Base-by-base conservation (phyloP, 2,888 invertebrate species). In the Leucoma salicis region DNA sequence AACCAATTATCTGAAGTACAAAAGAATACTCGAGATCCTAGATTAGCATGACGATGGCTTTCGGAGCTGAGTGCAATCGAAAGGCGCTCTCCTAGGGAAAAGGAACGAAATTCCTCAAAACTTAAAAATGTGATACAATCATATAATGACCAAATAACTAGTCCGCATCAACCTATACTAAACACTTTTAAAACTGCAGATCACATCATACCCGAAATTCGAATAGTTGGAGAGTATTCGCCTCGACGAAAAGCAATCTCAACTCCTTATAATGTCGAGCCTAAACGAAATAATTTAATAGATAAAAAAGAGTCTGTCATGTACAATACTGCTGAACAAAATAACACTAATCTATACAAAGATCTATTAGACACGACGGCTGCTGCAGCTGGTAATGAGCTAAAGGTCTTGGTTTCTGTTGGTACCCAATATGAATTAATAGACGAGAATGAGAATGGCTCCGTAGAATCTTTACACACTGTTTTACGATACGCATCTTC, bases 41-140 rank as follows among this genome's bases (percentile, higher is more conserved):
- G 29, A 29, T 29, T 29, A 29, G 29, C 29, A 29, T 29, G 29
- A 29, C 29, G 29, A 13, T 29, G 29, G 29, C 14, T 13, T 13
- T 13, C 29, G 7, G 29, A 12, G 14, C 13, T 12, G 29, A 13
- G 11, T 10, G 27, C n/a, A 27, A 27, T 11, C 2, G 27, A 27
- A 6, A n/a, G 27, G 27, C 27, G 27, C 27, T 27, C 27, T 27
- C 27, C 27, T n/a, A 27, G 4, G 4, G 11, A 27, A 3, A 11
- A 13, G 12, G 4, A 13, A 12, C 29, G 4, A 12, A 29, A 13
- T 13, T 7, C 3, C 14, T 29, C 29, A 29, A 29, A 7, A 12
- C 1, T 5, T 13, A 29, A 21, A 21, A 21, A 21, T 8, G 8
- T 3, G 21, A 8, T 21, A 21, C 2, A 21, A 21, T 8, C 21